These are phyloP conservation scores for Rallus crepitans DNA, from an alignment of 2,797 vertebrate genomes.

Conservation along the genomic window DNA sequence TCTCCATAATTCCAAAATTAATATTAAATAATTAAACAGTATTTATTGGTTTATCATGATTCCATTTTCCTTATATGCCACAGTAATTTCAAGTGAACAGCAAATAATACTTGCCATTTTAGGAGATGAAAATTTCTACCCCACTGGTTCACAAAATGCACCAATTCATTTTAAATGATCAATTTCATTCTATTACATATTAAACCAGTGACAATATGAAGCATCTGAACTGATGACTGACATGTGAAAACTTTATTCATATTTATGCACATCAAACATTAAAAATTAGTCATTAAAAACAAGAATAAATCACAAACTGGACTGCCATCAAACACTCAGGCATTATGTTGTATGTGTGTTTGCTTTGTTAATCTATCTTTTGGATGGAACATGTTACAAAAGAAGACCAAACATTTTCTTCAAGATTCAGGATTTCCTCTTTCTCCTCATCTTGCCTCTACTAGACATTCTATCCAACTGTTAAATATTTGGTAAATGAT, in stretches of 20 bases:
- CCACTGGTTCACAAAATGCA: background rate
- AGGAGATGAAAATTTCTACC: background rate
- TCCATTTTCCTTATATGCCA: background rate
- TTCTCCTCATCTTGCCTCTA: background rate
- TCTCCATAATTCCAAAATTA: background rate
- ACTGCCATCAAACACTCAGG: background rate
- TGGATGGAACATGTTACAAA: background rate
- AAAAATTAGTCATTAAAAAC: background rate
- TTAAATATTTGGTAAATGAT: background rate
- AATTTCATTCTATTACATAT: background rate
- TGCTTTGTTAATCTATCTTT: background rate
- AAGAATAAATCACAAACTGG: background rate
- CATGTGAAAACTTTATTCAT: background rate
- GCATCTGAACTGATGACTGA: background rate
- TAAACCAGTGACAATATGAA: background rate
- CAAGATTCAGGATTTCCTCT: background rate
- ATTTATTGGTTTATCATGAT: background rate
- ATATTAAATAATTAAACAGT: constrained; percentile 5
- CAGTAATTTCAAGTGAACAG: background rate
- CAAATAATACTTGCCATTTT: background rate
- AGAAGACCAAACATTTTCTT: background rate
- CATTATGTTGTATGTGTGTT: background rate
- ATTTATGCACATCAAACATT: background rate
- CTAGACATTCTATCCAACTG: background rate
- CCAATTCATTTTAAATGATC: background rate